Base-by-base conservation (phyloP, 2,888 invertebrate genomes). In the Diarsia brunnea region DNA sequence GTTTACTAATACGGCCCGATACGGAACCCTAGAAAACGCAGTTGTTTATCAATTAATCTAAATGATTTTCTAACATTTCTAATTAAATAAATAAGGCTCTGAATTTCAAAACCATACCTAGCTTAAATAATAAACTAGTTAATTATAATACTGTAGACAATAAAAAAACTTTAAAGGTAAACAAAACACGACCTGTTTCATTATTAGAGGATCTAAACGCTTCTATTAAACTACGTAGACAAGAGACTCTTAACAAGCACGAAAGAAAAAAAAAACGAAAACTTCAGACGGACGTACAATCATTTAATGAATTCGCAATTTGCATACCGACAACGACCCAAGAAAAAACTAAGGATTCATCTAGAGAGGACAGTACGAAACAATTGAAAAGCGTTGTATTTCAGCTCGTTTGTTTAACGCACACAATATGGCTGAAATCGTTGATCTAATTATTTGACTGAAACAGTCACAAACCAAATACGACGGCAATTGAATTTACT, bases 261-360 rank as follows among this genome's bases (percentile, higher is more conserved):
- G 82, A 89, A 90, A 89, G 78, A 10, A 82, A 89, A 90, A 90
- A 92, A 91, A 91, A 91, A 68, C 21, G 88, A 91, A 94, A 93
- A 91, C 92, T 93, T 89, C 87, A 89, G 88, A 91, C 91, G 91
- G 89, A 90, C 91, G 94, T 92, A 95, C 95, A 95, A 95, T 94
- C 93, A 94, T 95, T 95, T 95, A 95, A 95, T 95, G 95, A 95
- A 95, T 95, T 95, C 93, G 91, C 93, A 95, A 95, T 95, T 95
- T 95, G 94, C 95, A 95, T 95, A 94, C 94, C 94, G 93, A 94
- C 93, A 92, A 92, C 91, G 91, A 90, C 86, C 89, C 90, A 88
- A 88, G 89, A 89, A 93, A 93, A 92, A 93, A 93, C 90, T 87
- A 83, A 31, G 85, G 82, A 92, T 84, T 61, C 88, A 82, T 82